Base-by-base conservation (phyloP, 2,888 invertebrate species). In the Volucella bombylans region DNA sequence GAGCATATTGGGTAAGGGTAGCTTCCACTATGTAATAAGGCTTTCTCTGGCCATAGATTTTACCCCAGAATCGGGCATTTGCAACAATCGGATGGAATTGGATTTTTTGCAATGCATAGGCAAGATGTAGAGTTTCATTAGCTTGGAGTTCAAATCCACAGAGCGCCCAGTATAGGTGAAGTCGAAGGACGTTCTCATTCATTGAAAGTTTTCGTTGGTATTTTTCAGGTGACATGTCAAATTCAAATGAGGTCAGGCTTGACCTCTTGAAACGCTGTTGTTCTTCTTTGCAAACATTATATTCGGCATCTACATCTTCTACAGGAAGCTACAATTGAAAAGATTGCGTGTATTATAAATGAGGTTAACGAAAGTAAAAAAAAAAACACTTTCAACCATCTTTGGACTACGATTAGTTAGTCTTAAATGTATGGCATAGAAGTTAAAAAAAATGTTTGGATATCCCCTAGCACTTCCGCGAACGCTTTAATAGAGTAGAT, bases 11-110 rank as follows among this genome's bases (percentile, higher is more conserved):
- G 6, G 94, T 94, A 4, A 96, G 93, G 80, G 95, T 95, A 0
- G 95, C 95, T 91, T 98, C 98, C 0, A 96, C 94, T 0, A 98
- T 92, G 87, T 95, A 95, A 90, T 98, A 98, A 89, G 96, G 96
- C 73, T 94, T 94, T 73, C 94, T 93, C 0, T 94, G 93, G 0
- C 97, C 97, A 89, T 94, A 95, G 54, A 98, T 94, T 91, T 97
- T 97, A 0, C 98, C 98, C 95, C 97, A 98, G 91, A 98, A 97
- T 87, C 96, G 94, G 23, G 90, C 90, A 61, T 89, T 88, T 72
- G 86, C 78, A n/a, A 91, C 89, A 0, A 88, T 88, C 2, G 90
- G 88, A 86, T 90, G 90, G 0, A 88, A 89, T 39, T 94, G 94
- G 4, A 98, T 92, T 90, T 95, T 94, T 87, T 95, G 94, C 88